These are phyloP conservation scores for Calameuta filiformis DNA, from an alignment of 2,888 invertebrate genomes.

Conservation along the genomic window DNA sequence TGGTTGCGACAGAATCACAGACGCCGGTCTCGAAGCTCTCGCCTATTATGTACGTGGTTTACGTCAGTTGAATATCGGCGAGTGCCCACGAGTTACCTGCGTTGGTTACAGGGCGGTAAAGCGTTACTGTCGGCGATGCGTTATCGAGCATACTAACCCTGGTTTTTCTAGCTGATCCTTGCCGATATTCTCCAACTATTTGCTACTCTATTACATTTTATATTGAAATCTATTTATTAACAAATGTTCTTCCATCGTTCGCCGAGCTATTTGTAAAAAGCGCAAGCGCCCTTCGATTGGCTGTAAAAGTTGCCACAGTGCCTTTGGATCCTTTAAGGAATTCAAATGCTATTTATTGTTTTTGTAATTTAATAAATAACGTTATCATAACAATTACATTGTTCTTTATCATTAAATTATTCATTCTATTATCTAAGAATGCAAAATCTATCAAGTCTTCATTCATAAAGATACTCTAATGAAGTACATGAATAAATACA, in stretches of 20 bases:
- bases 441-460: neutral
- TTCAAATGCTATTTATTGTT: slow-evolving; percentile 26
- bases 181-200: neutral
- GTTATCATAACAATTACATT: slow-evolving; percentile 3
- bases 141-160: slow-evolving; percentile 95
- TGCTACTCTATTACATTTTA: neutral
- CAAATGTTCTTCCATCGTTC: slow-evolving; percentile 28
- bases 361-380: slow-evolving; percentile 36
- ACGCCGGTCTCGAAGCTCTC: slow-evolving; percentile 87
- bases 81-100: slow-evolving; percentile 85
- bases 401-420: neutral
- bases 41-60: slow-evolving; percentile 91
- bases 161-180: slow-evolving; percentile 76
- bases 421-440: neutral
- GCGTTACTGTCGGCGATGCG: slow-evolving; percentile 90
- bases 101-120: slow-evolving; percentile 92
- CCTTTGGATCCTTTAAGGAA: slow-evolving; percentile 2
- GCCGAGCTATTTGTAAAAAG: slow-evolving; percentile 6
- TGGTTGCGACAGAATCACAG: slow-evolving; percentile 92
- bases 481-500: neutral
- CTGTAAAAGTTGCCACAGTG: slow-evolving; percentile 3
- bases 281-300: neutral
- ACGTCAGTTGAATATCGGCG: slow-evolving; percentile 92
- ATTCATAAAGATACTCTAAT: neutral
- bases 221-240: slow-evolving; percentile 45